Conservation (phyloP, 2,113 vertebrate genomes). For the Takifugu flavidus region DNA sequence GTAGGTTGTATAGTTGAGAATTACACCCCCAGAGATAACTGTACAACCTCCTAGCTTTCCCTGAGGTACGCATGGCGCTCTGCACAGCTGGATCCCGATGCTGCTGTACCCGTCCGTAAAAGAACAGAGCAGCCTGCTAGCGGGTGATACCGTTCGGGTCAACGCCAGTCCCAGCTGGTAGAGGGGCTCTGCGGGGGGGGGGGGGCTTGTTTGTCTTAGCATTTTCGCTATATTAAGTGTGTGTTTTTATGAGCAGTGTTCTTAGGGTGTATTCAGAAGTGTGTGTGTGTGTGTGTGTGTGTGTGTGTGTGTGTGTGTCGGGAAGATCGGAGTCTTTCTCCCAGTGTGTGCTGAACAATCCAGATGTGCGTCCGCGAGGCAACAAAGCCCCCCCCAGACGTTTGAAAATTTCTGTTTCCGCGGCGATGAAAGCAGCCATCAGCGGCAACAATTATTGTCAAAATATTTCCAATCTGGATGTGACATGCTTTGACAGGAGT, state of each 20-base stretch:
- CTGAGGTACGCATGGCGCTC: conserved; percentile 79
- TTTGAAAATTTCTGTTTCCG: background rate
- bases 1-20: conserved; percentile 98
- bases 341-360: no score
- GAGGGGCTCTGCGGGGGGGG: background rate
- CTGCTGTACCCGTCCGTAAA: conserved; percentile 4
- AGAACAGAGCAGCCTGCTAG: conserved; percentile 2
- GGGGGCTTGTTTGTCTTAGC: background rate
- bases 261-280: background rate
- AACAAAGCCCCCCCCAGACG: background rate
- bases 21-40: conserved; percentile 93
- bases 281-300: conserved; percentile 1
- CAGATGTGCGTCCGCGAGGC: no score
- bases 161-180: conserved; percentile 21
- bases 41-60: conserved; percentile 98
- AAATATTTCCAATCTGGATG: conserved; percentile 50
- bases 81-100: conserved; percentile 36
- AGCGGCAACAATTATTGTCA: conserved; percentile 49
- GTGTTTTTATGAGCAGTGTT: background rate
- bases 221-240: background rate
- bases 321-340: no score
- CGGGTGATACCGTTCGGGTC: background rate
- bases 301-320: background rate
- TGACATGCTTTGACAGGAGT: conserved; percentile 38
- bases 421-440: conserved; percentile 29